Conservation (phyloP, 2,797 vertebrate species). For the Telmatherina bonti region DNA sequence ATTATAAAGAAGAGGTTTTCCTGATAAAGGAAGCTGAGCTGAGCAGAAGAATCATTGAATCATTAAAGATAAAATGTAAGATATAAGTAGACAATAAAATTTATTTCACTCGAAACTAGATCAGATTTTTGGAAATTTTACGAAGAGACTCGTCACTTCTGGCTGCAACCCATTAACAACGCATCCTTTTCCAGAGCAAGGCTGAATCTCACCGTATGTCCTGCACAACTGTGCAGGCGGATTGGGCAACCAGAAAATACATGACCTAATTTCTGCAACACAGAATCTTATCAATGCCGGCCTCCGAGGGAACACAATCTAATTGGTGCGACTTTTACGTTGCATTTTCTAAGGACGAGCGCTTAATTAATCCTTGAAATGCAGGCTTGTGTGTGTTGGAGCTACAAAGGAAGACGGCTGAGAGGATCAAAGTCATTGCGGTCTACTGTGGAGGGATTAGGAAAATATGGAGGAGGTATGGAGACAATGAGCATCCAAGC, state of each 20-base stretch:
- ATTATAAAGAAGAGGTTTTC: not conserved
- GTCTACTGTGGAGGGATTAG: slow-evolving; percentile 71
- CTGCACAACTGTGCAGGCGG: slow-evolving; percentile 27
- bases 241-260: slow-evolving; percentile 61
- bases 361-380: slow-evolving; percentile 72
- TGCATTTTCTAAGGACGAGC: slow-evolving; percentile 53
- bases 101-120: not conserved
- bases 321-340: slow-evolving; percentile 67
- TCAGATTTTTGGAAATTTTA: not conserved
- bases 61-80: not conserved
- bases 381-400: slow-evolving; percentile 34
- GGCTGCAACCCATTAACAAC: not conserved
- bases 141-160: not conserved
- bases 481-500: slow-evolving; percentile 56
- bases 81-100: slow-evolving; percentile 4
- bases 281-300: slow-evolving; percentile 62
- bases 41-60: not conserved
- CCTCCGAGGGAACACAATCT: slow-evolving; percentile 65
- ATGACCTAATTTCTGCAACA: slow-evolving; percentile 70
- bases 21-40: not conserved
- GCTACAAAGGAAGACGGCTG: slow-evolving; percentile 61
- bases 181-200: slow-evolving; percentile 5
- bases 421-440: slow-evolving; percentile 66
- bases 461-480: slow-evolving; percentile 53
- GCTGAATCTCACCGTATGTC: slow-evolving; percentile 23